A percentile compares a stretch with the other conserved stretches of the same genome.
Evolutionary conservation across 1,140 invertebrate genomes (phyloP).

Genomic region (Melitaea cinxia): DNA sequence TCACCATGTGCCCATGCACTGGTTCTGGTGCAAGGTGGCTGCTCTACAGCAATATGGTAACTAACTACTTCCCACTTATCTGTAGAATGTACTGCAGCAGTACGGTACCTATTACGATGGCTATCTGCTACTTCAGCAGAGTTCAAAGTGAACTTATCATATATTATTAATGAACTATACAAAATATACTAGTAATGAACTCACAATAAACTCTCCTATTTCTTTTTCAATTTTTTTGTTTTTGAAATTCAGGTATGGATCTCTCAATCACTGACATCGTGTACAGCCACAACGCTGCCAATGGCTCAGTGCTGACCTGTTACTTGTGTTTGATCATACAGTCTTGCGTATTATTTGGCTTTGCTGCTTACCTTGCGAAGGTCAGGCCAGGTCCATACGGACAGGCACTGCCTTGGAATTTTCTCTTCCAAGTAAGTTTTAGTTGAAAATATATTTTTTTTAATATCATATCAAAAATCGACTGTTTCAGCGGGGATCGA

Average conservation of each 20-base stretch:
- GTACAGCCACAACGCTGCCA: conserved; percentile 18
- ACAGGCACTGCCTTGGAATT: conserved; percentile 53
- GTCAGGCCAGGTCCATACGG: conserved; percentile 57
- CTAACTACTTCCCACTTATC: too few species aligned
- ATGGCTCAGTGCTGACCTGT: conserved; percentile 33
- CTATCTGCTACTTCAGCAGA: too few species aligned
- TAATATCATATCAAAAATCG: too few species aligned
- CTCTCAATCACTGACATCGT: conserved; percentile 41
- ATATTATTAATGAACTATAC: too few species aligned
- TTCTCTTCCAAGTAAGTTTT: conserved; percentile 50
- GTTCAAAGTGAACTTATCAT: too few species aligned
- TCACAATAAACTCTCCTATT: too few species aligned
- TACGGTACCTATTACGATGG: conserved; percentile 53
- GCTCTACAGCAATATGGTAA: conserved; percentile 38
- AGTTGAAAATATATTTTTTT: too few species aligned
- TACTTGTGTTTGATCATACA: conserved; percentile 48
- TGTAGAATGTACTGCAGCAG: conserved; percentile 41
- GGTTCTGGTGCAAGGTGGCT: too few species aligned
- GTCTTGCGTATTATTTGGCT: conserved; percentile 26
- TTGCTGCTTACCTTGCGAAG: conserved; percentile 53
- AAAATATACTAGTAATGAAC: too few species aligned
- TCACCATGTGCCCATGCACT: too few species aligned
- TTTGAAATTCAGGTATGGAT: conserved; percentile 41
- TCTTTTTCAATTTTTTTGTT: too few species aligned
- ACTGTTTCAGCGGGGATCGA: too few species aligned